Evolutionary conservation across 2,113 vertebrate species (phyloP).

Genomic region (Dryoscopus gambensis): DNA sequence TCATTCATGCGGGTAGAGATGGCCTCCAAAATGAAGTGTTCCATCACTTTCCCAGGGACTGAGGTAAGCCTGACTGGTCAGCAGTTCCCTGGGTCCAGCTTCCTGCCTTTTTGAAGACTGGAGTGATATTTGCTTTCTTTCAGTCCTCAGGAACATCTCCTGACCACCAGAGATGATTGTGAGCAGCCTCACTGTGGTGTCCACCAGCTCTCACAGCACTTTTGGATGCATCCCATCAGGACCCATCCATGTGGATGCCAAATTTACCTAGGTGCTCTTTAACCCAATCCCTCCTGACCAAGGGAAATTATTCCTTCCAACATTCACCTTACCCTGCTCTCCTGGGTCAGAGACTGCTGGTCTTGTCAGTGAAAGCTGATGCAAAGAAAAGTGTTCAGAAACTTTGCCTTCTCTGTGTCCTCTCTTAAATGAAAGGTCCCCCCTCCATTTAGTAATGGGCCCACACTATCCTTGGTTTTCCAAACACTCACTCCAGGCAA

Average conservation of each 20-base stretch:
- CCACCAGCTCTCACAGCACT: background rate
- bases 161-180: background rate
- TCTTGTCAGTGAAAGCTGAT: background rate
- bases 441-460: background rate
- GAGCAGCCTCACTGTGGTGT: background rate
- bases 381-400: background rate
- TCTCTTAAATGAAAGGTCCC: background rate
- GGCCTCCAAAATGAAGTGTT: background rate
- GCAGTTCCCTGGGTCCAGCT: background rate
- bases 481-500: background rate
- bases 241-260: background rate
- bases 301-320: background rate
- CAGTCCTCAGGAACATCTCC: background rate
- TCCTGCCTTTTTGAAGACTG: background rate
- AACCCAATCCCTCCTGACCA: background rate
- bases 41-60: background rate
- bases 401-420: background rate
- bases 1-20: background rate
- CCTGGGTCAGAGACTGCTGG: background rate
- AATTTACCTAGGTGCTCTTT: background rate
- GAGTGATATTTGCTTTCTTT: background rate
- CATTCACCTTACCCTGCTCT: background rate
- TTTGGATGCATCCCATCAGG: background rate
- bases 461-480: background rate
- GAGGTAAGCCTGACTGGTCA: background rate